Evolutionary conservation across 2,113 vertebrate species (phyloP).

Genomic region (Tamias sibiricus): DNA sequence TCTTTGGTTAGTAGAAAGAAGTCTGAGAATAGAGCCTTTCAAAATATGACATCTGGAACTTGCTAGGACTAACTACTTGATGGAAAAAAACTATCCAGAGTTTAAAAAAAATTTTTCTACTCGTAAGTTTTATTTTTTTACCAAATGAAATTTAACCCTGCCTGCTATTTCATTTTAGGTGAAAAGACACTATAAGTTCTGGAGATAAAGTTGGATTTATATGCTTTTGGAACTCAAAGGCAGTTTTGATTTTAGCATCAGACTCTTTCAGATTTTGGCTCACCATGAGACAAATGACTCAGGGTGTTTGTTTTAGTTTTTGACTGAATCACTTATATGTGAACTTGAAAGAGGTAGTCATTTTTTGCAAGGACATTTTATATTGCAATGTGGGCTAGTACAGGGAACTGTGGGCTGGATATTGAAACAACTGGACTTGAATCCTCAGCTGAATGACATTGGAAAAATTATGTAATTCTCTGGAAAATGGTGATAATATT

Average conservation of each 20-base stretch:
- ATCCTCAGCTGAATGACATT: constrained; percentile 30
- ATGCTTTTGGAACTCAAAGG: constrained; percentile 15
- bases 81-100: constrained; percentile 13
- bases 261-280: constrained; percentile 45
- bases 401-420: background rate
- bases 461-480: background rate
- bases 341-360: constrained; percentile 47
- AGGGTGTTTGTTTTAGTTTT: background rate
- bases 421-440: background rate
- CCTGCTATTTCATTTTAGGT: constrained; percentile 38
- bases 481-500: constrained; percentile 38
- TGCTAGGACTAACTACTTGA: constrained; percentile 54
- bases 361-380: background rate
- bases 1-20: constrained; percentile 34
- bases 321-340: background rate
- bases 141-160: constrained; percentile 20
- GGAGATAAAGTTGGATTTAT: constrained; percentile 40
- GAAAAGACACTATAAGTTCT: constrained; percentile 16
- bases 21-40: background rate
- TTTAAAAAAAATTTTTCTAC: background rate
- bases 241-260: constrained; percentile 51
- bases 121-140: constrained; percentile 20
- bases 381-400: background rate
- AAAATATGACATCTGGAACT: constrained; percentile 48
- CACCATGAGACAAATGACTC: background rate